A percentile compares a stretch with the other conserved stretches of the same genome.
Evolutionary conservation across 2,113 vertebrate genomes (phyloP).

Genomic region (Myiagra hebetior): DNA sequence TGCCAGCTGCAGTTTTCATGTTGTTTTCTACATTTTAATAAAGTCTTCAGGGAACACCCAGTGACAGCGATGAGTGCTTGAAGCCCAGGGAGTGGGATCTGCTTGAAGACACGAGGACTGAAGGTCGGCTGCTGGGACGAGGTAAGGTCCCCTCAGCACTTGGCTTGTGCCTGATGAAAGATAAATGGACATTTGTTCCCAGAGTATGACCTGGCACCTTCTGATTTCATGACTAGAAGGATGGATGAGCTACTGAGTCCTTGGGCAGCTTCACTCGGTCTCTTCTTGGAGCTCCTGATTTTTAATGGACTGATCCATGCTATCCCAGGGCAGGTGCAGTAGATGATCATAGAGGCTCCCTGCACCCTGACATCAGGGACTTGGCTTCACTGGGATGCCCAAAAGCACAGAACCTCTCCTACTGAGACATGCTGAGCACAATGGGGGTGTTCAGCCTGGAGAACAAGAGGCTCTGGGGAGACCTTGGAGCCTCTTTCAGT

Average conservation of each 20-base stretch:
- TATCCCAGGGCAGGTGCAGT: not conserved
- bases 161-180: not conserved
- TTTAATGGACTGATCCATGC: not conserved
- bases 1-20: not conserved
- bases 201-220: not conserved
- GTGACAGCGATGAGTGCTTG: not conserved
- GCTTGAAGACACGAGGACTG: rapidly evolving
- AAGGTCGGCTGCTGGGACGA: not conserved
- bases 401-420: rapidly evolving
- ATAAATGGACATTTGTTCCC: not conserved
- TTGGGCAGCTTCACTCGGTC: not conserved
- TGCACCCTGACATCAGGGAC: not conserved
- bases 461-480: not conserved
- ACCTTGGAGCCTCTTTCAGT: not conserved
- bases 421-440: not conserved
- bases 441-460: not conserved
- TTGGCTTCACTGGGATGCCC: not conserved
- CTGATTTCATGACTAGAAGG: not conserved
- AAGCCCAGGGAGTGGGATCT: not conserved
- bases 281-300: not conserved
- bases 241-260: not conserved
- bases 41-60: not conserved
- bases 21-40: not conserved
- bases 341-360: rapidly evolving
- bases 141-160: rapidly evolving